Evolutionary conservation across 2,797 vertebrate species (phyloP), one percentile per base, ranked within the genome.

Genomic region (Propithecus perrieri): DNA sequence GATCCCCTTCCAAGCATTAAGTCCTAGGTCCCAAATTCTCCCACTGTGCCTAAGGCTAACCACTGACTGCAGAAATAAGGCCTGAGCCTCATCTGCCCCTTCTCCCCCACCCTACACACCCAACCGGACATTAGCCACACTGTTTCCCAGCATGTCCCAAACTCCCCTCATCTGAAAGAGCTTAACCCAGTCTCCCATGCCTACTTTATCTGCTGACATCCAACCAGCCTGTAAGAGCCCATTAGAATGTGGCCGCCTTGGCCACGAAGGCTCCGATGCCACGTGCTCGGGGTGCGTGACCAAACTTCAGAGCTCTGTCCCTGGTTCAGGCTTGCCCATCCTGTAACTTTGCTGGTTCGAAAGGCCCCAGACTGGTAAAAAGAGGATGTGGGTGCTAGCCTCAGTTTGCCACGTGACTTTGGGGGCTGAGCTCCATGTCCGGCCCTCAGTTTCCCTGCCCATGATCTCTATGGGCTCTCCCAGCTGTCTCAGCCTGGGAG

Each of bases 201-300:
- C 76, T 75, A 69, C 24, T 20, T 30, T 74, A 26, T 4, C 48
- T 67, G 43, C 28, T 48, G 48, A 78, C 59, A 65, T 35, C 46
- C 41, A 50, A 59, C 38, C 46, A 48, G n/a, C 71, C 48, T 76
- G 13, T 10, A 53, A 75, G 38, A 57, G 69, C 48, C 41, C 8
- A 13, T 46, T 74, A 46, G 48, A 57, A 57, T 57, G 24, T 8
- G 3, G n/a, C 46, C 14, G 5, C 41, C 46, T 30, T 30, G 20
- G 48, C 30, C 41, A 2, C 4, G 4, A 53, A 85, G 67, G 18
- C 7, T 2, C 4, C 28, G 0, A 4, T 4, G n/a, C n/a, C 57
- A 1, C 3, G 5, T 17, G 11, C 41, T 76, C 38, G 30, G 79
- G 83, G 20, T 28, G 57, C 26, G 9, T 0, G 0, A 18, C 46